A percentile compares a stretch with the other conserved stretches of the same genome.
Evolutionary conservation across 1,140 invertebrate species (phyloP).

Genomic region (Hyles vespertilio): DNA sequence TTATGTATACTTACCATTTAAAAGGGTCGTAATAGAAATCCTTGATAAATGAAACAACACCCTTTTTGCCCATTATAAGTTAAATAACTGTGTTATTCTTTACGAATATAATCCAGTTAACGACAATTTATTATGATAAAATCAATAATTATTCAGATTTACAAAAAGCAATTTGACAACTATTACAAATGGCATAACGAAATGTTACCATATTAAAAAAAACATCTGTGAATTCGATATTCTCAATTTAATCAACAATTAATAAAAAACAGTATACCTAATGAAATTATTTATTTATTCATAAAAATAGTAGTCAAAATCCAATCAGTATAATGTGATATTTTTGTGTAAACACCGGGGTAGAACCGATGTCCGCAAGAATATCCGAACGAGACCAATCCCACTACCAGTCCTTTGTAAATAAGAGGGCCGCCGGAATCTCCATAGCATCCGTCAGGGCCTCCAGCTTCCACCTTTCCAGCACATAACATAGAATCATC

Average conservation of each 20-base stretch:
- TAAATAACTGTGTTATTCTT: background rate
- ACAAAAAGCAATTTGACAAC: background rate
- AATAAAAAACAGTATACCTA: constrained; percentile 3
- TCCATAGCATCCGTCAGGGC: constrained; percentile 72
- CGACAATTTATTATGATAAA: constrained; percentile 13
- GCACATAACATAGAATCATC: constrained; percentile 84
- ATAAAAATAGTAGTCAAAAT: constrained; percentile 50
- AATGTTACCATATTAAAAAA: no score
- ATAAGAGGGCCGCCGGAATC: constrained; percentile 78
- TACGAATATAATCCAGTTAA: constrained; percentile 10
- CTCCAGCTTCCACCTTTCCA: constrained; percentile 67
- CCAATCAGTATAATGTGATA: constrained; percentile 72
- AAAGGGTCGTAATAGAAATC: constrained; percentile 66
- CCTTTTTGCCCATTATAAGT: constrained; percentile 57
- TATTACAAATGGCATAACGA: no score
- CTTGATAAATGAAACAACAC: constrained; percentile 47
- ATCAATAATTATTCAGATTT: constrained; percentile 11
- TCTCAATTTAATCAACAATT: background rate
- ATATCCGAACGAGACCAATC: constrained; percentile 78
- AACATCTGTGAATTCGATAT: no score
- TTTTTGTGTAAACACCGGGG: constrained; percentile 80
- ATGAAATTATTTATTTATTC: constrained; percentile 37
- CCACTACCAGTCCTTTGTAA: constrained; percentile 68
- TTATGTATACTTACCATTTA: constrained; percentile 63
- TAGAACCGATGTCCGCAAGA: constrained; percentile 77